phyloP scores from a whole-genome alignment of 2,113 vertebrate species.

The Xiphias gladius region DNA sequence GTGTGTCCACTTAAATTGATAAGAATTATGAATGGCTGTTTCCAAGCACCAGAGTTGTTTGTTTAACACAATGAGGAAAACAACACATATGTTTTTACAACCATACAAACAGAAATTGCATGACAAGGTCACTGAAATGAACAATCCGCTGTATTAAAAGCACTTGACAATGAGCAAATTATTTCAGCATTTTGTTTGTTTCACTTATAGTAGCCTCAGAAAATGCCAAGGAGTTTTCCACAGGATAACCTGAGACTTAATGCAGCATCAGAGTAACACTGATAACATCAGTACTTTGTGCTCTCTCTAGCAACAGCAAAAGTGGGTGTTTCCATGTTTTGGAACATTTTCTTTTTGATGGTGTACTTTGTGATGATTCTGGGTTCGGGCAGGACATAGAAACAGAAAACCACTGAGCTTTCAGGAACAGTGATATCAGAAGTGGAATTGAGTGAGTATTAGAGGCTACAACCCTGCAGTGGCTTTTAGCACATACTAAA shows the following conservation, averaged over 20 bases:
- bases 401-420: conserved; percentile 81
- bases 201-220: background rate
- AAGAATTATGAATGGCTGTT: conserved; percentile 8
- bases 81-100: background rate
- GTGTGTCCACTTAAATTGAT: background rate
- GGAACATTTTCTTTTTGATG: conserved; percentile 39
- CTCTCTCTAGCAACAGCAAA: conserved; percentile 17
- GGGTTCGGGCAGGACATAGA: conserved; percentile 62
- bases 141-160: background rate
- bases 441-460: conserved; percentile 72
- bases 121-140: background rate
- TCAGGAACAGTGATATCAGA: conserved; percentile 76
- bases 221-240: conserved; percentile 24
- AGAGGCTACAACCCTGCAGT: conserved; percentile 62
- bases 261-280: conserved; percentile 4
- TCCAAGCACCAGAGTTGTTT: background rate
- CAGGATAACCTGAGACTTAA: background rate
- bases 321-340: conserved; percentile 16
- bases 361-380: conserved; percentile 73
- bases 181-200: background rate
- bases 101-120: background rate
- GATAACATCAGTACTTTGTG: conserved; percentile 12
- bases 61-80: background rate
- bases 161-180: conserved; percentile 3
- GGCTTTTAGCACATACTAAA: conserved; percentile 75